Base-by-base conservation (phyloP, 2,888 invertebrate genomes). In the Argyra leucocephala region DNA sequence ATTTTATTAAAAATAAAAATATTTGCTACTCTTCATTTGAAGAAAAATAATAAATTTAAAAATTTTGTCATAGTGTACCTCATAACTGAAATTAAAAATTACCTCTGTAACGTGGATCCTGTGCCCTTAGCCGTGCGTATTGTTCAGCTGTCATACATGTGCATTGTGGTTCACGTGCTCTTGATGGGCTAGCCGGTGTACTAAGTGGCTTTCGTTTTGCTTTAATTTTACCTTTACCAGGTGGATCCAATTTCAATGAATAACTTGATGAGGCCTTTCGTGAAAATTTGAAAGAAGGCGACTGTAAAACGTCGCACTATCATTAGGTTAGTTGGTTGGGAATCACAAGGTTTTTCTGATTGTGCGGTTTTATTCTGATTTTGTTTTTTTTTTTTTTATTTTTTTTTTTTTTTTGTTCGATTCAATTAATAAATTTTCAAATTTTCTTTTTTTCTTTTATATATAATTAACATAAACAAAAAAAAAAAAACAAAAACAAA, bases 211-310 rank as follows among this genome's bases (percentile, higher is more conserved):
- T 93, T 82, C 93, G 86, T 81, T 92, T 91, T 74, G 89, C 86
- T 80, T 93, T 93, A 77, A 88, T 86, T 81, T 91, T 91, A 81
- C 90, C 89, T 83, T 91, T 91, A 80, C 85, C 88, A 70, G 91
- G 90, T 69, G 92, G 91, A 79, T 96, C 96, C 83, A 94, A 84
- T 84, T 93, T 93, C 80, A 96, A 86, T 77, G 95, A 96, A 84
- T 95, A 96, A 80, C 95, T 95, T 75, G 95, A 95, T 73, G 95
- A 93, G 76, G 95, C 94, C 86, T 96, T 96, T 82, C 96, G 88
- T 80, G 94, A 93, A 85, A 95, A 95, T 86, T 95, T 95, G 88
- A 94, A 96, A 82, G 94, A 92, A 80, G 94, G 95, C 83, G 93
- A 94, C 96, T 96, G 89, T 82, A 88, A 87, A 82, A 83, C 81